Evolutionary conservation across 2,888 invertebrate genomes (phyloP).

Genomic region (Eupithecia exiguata): DNA sequence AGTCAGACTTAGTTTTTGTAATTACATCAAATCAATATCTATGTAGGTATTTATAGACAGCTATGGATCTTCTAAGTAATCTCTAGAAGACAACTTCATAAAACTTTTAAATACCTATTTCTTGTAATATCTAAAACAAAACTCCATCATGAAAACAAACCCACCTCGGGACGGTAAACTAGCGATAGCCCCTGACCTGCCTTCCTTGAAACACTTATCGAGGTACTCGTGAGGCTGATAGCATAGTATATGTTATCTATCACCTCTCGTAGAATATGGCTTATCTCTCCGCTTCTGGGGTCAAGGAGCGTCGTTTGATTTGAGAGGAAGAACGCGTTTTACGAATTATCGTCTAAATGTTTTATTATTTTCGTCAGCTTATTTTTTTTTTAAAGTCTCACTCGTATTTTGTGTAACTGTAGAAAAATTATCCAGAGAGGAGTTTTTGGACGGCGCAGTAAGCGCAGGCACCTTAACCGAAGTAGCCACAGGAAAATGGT

Average conservation of each 20-base stretch:
- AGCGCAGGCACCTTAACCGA: no score
- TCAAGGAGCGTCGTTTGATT: slow-evolving; percentile 28
- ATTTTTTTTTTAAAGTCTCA: not conserved
- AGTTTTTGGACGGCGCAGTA: no score
- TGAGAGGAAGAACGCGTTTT: slow-evolving; percentile 6
- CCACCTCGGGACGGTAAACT: slow-evolving; percentile 32
- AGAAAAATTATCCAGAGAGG: no score
- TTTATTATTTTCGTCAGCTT: not conserved
- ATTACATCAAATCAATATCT: not conserved
- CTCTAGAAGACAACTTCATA: not conserved
- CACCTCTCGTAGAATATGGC: slow-evolving; percentile 28
- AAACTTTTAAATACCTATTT: not conserved
- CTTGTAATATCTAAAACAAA: not conserved
- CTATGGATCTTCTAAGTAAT: not conserved
- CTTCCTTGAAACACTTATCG: slow-evolving; percentile 52
- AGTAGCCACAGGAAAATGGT: no score
- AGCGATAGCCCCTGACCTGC: slow-evolving; percentile 46
- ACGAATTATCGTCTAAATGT: not conserved
- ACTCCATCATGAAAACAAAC: not conserved
- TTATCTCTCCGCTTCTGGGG: slow-evolving; percentile 31
- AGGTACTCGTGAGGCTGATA: slow-evolving; percentile 19
- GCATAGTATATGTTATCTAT: slow-evolving; percentile 21
- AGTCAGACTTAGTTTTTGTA: not conserved
- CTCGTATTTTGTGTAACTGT: no score
- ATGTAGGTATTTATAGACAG: not conserved